These are phyloP conservation scores for Alectura lathami DNA, from an alignment of 2,113 vertebrate species.

Conservation along the genomic window DNA sequence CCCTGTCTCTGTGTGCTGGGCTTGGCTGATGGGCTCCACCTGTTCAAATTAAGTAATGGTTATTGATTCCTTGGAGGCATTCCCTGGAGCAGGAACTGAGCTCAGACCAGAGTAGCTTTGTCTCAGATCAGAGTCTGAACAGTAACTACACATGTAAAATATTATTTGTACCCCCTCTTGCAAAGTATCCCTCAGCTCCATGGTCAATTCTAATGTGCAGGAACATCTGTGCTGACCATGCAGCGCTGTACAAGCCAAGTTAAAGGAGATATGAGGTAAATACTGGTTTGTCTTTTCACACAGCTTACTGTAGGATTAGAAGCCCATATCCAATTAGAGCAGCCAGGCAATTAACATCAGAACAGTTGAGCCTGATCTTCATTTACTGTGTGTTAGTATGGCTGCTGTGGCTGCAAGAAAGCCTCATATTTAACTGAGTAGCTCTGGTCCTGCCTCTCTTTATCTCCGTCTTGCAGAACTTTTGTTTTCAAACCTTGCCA, in stretches of 20 bases:
- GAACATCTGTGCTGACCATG: neutral
- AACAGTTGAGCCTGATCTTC: neutral
- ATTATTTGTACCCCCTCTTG: neutral
- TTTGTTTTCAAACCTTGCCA: neutral
- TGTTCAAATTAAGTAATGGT: neutral
- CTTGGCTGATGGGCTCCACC: neutral
- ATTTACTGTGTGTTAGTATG: neutral
- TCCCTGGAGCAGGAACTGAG: neutral
- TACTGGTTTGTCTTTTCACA: neutral
- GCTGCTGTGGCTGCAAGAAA: neutral
- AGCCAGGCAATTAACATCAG: neutral
- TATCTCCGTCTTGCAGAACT: neutral
- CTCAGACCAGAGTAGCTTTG: neutral
- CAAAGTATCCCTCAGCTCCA: neutral
- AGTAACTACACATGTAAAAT: neutral
- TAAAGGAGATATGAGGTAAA: neutral
- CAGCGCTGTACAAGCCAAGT: neutral
- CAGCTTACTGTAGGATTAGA: neutral
- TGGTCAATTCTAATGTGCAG: neutral
- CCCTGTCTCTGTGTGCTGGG: neutral
- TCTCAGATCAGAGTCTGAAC: neutral
- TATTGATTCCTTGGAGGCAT: neutral
- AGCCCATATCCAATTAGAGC: conserved; percentile 20
- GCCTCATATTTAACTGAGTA: neutral
- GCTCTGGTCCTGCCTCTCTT: neutral